Evolutionary conservation across 30 jellyfish, hydroid and myxozoan genomes (phyloP), one percentile per base, ranked within the genome.

Genomic region (Turritopsis dohrnii): DNA sequence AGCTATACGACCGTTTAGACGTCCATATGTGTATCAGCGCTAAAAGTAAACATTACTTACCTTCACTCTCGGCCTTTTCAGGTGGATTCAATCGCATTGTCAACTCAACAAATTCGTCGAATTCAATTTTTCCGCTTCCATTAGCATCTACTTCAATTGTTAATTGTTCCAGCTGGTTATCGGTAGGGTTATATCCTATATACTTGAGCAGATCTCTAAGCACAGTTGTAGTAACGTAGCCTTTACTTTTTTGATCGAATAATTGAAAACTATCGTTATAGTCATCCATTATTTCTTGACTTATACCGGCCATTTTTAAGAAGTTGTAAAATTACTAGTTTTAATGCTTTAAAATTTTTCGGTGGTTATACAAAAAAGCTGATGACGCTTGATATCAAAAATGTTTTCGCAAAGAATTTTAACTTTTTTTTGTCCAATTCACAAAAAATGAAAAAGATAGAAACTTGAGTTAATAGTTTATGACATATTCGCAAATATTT

Each of bases 151-250:
- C 89, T 18, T 23, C 85, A 16, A 82, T 82, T 4, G 89, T 41
- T 25, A 72, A 23, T 9, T 82, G 25, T 29, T 82, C 89, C 19
- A 82, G 69, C 66, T 41, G 76, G 24, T 29, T 29, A 65, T 82
- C 89, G 5, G 89, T 82, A 16, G 89, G 89, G 66, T 82, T 82
- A 21, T 66, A 82, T 17, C 89, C 89, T 16, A 71, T 71, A 21
- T 28, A 25, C 73, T 65, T 82, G 71, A 82, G 72, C 82, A 71
- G 26, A 71, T 69, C 77, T 69, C 30, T 69, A 8, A 69, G 9
- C 16, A 27, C 30, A 1, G 31, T 69, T 69, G 77, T 69, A 0
- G 28, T 23, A 27, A 69, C 77, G 19, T 69, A 27, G 19, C 77
- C 77, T 69, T 69, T 69, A n/a, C 22, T 69, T 23, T 69, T 16